Evolutionary conservation across 2,113 vertebrate genomes (phyloP), one percentile per base, ranked within the genome.

Genomic region (Lucifuga dentata): DNA sequence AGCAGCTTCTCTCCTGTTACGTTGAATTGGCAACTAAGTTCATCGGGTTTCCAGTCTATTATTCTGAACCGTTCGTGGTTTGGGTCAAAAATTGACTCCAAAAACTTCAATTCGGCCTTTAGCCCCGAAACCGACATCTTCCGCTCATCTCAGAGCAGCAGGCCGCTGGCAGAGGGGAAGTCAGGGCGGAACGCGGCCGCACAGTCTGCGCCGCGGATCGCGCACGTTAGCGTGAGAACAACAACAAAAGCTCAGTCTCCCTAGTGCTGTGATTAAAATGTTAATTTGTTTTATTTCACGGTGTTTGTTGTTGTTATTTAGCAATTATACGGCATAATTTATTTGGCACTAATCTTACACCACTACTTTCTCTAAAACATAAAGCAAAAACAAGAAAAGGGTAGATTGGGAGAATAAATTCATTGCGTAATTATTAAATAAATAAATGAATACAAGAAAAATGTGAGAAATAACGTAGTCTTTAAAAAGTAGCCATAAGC

Each of bases 91-190:
- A 98, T 97, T 80, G 97, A 98, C 93, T 95, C 96, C 86, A 98
- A 85, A 92, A 98, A 95, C 95, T 95, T 95, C 90, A 98, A 89
- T 92, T 98, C 97, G 93, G 96, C 95, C 94, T 96, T 98, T 88
- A 98, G 96, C 94, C 95, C 95, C 91, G 95, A 95, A 86, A 96
- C 95, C 89, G 96, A 96, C 96, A 97, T 98, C 95, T 95, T 96
- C 92, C 93, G 83, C 91, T 94, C 96, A 93, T 94, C 92, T 92
- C 93, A 90, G 83, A 89, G 73, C 74, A 90, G 75, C 79, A 87
- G 91, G 87, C 91, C 89, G 88, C 92, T 85, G 89, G 91, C 88
- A 45, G 85, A 89, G 85, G 89, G 88, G 87, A 91, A 86, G 86
- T 88, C 80, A 49, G 81, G 83, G 83, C 84, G 85, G 87, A 86